Base-by-base conservation (phyloP, 35 echinoderm and acorn worm species). In the Hemicentrotus pulcherrimus region DNA sequence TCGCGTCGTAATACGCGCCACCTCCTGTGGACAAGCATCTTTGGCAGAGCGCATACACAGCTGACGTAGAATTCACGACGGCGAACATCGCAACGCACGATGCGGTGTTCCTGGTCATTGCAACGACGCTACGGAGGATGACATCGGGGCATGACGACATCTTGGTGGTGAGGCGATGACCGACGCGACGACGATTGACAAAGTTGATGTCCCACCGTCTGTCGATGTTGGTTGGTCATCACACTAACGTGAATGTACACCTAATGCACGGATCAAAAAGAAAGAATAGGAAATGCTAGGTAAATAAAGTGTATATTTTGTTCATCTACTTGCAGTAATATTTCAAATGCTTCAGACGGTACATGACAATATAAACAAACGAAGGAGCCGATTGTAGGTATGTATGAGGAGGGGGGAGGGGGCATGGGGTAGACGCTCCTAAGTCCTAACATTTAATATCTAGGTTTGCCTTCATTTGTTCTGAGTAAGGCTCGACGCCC, bases 11-110 rank as follows among this genome's bases (percentile, higher is more conserved):
- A 41, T 55, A 55, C n/a, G n/a, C n/a, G 10, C 50, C 15, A 15
- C 50, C 9, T 11, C 50, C 15, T 55, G 50, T 55, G 0, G 50
- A 78, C 65, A n/a, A 78, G 65, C 65, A 78, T n/a, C 65, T 78
- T 78, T 78, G 65, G 65, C 65, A 78, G 65, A 78, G 65, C 65
- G 65, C 65, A 78, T 78, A 78, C 65, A 22, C 65, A 78, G 65
- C 65, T 78, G 65, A 78, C 65, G 65, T 22, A n/a, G 65, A 78
- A 78, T 78, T 78, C 65, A 78, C 28, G 65, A 18, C 65, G 65
- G 28, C 65, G 65, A 78, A 78, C 28, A 78, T 78, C 65, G 28
- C 65, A 22, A 78, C 65, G 28, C 65, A 8, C 28, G 65, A 8
- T 78, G 65, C 28, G 24, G n/a, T 28, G 28, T 78, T 28, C 65